phyloP scores from a whole-genome alignment of 2,797 vertebrate genomes.

The Gambelia wislizenii region DNA sequence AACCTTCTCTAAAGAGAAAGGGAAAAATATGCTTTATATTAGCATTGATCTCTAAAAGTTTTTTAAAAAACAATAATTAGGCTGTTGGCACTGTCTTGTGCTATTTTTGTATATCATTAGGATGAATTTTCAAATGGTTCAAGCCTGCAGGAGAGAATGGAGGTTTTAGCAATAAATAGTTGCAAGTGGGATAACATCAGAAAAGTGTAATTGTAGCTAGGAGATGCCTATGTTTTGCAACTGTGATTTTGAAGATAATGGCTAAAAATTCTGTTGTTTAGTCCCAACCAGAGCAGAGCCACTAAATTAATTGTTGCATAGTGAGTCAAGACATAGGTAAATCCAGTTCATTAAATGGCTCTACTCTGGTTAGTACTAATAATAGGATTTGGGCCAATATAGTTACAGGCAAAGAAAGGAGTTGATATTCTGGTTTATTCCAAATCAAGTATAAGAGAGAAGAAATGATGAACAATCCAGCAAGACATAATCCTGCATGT shows the following conservation, averaged over 20 bases:
- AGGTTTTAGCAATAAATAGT: slow-evolving; percentile 3
- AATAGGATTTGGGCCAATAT: background rate
- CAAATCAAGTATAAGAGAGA: background rate
- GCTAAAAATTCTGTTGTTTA: no score
- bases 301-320: no score
- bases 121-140: slow-evolving; percentile 45
- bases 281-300: no score
- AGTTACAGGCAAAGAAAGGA: background rate
- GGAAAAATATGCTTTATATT: slow-evolving; percentile 49
- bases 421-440: background rate
- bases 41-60: slow-evolving; percentile 55
- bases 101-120: slow-evolving; percentile 62
- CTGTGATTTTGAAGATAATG: fast-evolving
- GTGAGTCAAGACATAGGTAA: no score
- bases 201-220: background rate
- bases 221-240: background rate
- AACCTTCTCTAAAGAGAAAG: slow-evolving; percentile 60
- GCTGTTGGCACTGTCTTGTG: slow-evolving; percentile 19
- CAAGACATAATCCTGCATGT: background rate
- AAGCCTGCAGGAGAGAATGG: slow-evolving; percentile 34
- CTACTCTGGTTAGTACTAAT: no score
- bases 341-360: no score
- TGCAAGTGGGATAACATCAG: background rate
- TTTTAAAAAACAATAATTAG: slow-evolving; percentile 54
- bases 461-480: background rate